phyloP scores from a whole-genome alignment of 2,888 invertebrate species.

The Lampropteryx suffumata region DNA sequence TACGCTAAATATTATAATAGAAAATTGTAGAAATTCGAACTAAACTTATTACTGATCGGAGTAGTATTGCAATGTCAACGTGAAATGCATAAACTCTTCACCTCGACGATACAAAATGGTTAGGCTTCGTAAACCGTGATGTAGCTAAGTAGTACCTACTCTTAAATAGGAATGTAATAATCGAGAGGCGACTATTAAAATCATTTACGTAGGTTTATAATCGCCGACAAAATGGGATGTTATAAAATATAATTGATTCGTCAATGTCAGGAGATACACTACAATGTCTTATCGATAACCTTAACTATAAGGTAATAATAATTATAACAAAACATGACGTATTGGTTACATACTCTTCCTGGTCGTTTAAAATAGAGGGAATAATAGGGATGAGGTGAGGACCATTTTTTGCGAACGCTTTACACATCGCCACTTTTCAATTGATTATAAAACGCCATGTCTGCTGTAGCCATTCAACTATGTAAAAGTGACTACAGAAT shows the following conservation, averaged over 20 bases:
- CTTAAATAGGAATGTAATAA: constrained; percentile 32
- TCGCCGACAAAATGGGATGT: constrained; percentile 14
- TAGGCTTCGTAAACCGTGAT: constrained; percentile 23
- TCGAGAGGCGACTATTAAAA: constrained; percentile 26
- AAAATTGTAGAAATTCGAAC: constrained; percentile 63
- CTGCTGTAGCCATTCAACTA: not conserved
- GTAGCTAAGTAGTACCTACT: constrained; percentile 21
- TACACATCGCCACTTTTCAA: constrained; percentile 8
- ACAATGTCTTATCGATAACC: constrained; percentile 23
- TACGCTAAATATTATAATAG: constrained; percentile 68
- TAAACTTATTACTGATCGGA: constrained; percentile 62
- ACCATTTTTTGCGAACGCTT: constrained; percentile 17
- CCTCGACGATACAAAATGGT: constrained; percentile 49
- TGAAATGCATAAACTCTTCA: constrained; percentile 43
- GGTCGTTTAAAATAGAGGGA: constrained; percentile 7
- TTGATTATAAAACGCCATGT: constrained; percentile 4
- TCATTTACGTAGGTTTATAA: constrained; percentile 17
- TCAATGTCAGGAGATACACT: constrained; percentile 22
- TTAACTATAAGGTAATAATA: constrained; percentile 24
- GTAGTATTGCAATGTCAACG: constrained; percentile 55
- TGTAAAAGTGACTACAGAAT: not conserved
- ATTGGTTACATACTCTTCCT: constrained; percentile 2
- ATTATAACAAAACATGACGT: constrained; percentile 7
- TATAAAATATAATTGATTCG: constrained; percentile 9
- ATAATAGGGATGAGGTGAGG: constrained; percentile 22